Base-by-base conservation (phyloP, 2,113 vertebrate genomes). In the Plecturocebus donacophilus region DNA sequence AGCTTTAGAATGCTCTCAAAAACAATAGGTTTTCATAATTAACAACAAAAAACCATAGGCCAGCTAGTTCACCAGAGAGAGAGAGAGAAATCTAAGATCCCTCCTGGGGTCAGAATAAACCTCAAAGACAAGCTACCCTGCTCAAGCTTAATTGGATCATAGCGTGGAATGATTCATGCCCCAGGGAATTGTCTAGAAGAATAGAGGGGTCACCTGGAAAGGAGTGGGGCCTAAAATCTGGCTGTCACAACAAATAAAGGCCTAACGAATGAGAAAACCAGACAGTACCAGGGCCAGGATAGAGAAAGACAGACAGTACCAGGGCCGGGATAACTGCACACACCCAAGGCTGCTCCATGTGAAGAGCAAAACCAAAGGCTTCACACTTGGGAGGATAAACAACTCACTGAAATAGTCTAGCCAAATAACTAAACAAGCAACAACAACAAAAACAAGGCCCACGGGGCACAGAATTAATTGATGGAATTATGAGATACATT, bases 101-200 rank as follows among this genome's bases (percentile, higher is more conserved):
- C n/a, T 96, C 52, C n/a, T 86, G 73, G 79, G 42, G 32, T 80
- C 82, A 86, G 71, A 90, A 54, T 61, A 90, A 54, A 80, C 52
- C 80, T 90, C 80, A 64, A 70, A 73, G 30, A 73, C 7, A 12
- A 32, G 56, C 52, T 64, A 79, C 61, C 30, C 75, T 54, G 42
- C 30, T 96, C 80, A 54, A 94, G 70, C 52, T 86, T 93, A 90
- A 94, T 64, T 90, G 87, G 80, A 90, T 96, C 80, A 71, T 42
- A 90, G n/a, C 56, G 52, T 23, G 25, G n/a, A 94, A 54, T 3
- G 73, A 90, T 47, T 73, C 85, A n/a, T 85, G 54, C 64, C 16
- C 61, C n/a, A 14, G 42, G 81, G 80, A 30, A 64, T 6, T 73
- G n/a, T 85, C 71, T 80, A 45, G 40, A 93, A 61, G 91, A 93